A percentile compares a stretch with the other conserved stretches of the same genome.
Conservation (phyloP, 2,113 vertebrate species). For the Raja brachyura region DNA sequence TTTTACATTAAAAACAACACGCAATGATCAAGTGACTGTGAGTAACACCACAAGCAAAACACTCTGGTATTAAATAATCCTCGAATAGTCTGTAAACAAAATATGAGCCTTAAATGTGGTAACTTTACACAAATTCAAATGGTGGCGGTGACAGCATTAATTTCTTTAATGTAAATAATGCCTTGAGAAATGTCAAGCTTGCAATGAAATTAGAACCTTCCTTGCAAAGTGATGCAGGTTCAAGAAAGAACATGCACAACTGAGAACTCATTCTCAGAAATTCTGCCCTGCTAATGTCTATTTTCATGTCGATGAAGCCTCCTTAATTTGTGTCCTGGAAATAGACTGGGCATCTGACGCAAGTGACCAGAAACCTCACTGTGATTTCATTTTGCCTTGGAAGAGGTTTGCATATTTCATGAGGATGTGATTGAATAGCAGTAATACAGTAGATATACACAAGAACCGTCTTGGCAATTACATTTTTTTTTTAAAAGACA, state of each 20-base stretch:
- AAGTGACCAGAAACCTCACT: neutral
- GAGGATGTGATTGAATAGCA: conserved; percentile 1
- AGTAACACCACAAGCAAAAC: neutral
- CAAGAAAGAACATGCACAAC: neutral
- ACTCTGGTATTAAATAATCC: neutral
- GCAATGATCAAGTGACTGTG: neutral
- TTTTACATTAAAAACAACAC: neutral
- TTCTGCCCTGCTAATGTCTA: neutral
- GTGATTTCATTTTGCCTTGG: neutral
- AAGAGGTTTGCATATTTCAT: neutral
- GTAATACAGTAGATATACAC: neutral
- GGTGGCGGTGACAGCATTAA: neutral
- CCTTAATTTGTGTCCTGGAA: neutral
- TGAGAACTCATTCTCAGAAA: neutral
- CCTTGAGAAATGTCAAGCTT: neutral
- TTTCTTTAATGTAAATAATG: neutral
- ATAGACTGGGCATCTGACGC: too few species aligned
- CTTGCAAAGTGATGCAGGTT: neutral
- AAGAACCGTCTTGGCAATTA: neutral
- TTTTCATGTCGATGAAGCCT: neutral
- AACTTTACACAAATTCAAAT: neutral
- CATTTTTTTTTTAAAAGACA: neutral
- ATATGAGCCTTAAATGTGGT: neutral
- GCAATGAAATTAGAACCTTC: neutral
- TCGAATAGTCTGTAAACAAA: neutral